A percentile compares a stretch with the other conserved stretches of the same genome.
phyloP scores from a whole-genome alignment of 1,140 invertebrate species.

The Zaprionus tsacasi region DNA sequence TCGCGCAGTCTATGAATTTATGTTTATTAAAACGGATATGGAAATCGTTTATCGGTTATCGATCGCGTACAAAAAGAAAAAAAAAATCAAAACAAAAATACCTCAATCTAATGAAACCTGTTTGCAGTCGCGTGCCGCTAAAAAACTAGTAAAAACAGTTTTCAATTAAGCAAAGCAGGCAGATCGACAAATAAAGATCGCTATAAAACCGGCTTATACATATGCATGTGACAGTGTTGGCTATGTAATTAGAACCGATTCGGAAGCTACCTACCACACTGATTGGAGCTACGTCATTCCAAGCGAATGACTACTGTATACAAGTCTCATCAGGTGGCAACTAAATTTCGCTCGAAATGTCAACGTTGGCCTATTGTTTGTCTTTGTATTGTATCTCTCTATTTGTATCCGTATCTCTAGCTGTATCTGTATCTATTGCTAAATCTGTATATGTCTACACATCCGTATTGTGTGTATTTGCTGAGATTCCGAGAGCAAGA shows the following conservation, averaged over 20 bases:
- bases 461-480: conserved; percentile 7
- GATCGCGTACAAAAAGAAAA: conserved; percentile 24
- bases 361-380: conserved; percentile 1
- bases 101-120: conserved; percentile 23
- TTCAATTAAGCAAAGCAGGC: conserved; percentile 31
- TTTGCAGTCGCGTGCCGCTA: conserved; percentile 40
- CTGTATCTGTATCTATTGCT: conserved; percentile 6
- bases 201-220: conserved; percentile 27
- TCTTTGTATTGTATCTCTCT: conserved; percentile 19
- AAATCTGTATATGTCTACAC: conserved; percentile 21
- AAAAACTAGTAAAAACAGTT: conserved; percentile 14
- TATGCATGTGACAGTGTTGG: not conserved
- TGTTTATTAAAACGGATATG: conserved; percentile 70
- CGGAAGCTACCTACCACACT: too few relatives aligned
- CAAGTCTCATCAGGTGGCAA: conserved; percentile 30
- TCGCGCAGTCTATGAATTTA: conserved; percentile 47
- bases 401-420: conserved; percentile 17
- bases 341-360: conserved; percentile 40
- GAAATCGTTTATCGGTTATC: conserved; percentile 55
- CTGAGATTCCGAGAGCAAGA: conserved; percentile 12
- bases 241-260: not conserved
- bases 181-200: conserved; percentile 53
- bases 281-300: not conserved
- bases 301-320: not conserved
- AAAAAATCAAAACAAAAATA: conserved; percentile 34